A percentile compares a stretch with the other conserved stretches of the same genome.
phyloP scores from a whole-genome alignment of 2,888 invertebrate genomes.

The Parasteatoda lunata region DNA sequence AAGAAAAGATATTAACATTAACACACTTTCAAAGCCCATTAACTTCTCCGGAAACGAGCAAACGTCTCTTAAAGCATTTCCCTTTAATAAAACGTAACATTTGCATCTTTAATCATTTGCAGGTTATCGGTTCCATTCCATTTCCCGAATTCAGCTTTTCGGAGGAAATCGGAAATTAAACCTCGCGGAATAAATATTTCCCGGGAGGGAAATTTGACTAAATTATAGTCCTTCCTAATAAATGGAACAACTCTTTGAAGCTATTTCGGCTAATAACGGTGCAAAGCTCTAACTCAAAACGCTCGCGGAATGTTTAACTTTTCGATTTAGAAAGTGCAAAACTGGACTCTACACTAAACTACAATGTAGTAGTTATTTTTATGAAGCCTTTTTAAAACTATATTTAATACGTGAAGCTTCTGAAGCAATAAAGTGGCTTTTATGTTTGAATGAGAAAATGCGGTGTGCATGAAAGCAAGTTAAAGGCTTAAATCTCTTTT shows the following conservation, averaged over 20 bases:
- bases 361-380: neutral
- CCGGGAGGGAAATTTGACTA: conserved; percentile 47
- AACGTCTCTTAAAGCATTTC: neutral
- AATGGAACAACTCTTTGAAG: conserved; percentile 44
- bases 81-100: conserved; percentile 49
- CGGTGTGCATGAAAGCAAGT: too few species aligned
- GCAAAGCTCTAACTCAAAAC: neutral
- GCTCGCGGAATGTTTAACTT: conserved; percentile 13
- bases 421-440: neutral
- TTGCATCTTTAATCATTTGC: conserved; percentile 55
- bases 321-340: neutral
- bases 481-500: too few species aligned
- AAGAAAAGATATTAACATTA: neutral
- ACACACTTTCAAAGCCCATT: conserved; percentile 17
- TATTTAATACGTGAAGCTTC: neutral
- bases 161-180: conserved; percentile 38
- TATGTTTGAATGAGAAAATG: too few species aligned
- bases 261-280: conserved; percentile 63
- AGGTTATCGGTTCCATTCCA: conserved; percentile 29
- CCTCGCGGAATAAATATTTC: conserved; percentile 57
- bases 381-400: neutral
- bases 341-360: neutral
- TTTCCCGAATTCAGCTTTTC: neutral
- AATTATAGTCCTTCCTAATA: conserved; percentile 58
- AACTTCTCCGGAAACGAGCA: neutral